A percentile compares a stretch with the other conserved stretches of the same genome.
These are phyloP conservation scores for Eudasyphora cyanicolor DNA, from an alignment of 2,888 invertebrate genomes.

Conservation along the genomic window DNA sequence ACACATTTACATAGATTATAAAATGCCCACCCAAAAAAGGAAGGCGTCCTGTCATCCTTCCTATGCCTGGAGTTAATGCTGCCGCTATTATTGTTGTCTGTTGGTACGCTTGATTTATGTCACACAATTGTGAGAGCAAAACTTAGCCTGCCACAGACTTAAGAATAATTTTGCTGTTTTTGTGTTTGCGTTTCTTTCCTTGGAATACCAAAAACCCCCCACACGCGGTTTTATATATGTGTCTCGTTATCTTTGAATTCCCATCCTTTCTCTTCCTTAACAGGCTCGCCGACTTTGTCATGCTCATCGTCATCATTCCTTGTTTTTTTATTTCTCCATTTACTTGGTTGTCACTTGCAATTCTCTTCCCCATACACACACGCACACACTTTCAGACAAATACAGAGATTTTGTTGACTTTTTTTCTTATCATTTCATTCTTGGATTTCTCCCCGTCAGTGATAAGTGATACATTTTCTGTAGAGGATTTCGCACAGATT, in stretches of 20 bases:
- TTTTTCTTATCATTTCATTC: neutral
- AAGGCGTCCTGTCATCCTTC: neutral
- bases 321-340: too few species aligned
- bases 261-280: neutral
- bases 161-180: slow-evolving; percentile 5
- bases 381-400: neutral
- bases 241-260: neutral
- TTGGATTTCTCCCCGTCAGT: neutral
- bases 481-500: neutral
- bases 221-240: neutral
- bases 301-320: neutral
- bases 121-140: neutral
- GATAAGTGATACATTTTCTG: neutral
- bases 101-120: slow-evolving; percentile 39
- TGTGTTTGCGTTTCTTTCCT: too few species aligned
- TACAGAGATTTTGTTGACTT: neutral
- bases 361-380: too few species aligned
- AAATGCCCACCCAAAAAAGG: neutral
- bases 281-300: neutral
- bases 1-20: slow-evolving; percentile 10
- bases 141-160: slow-evolving; percentile 16
- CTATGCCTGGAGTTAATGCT: too few species aligned
- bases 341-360: too few species aligned
- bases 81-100: too few species aligned
- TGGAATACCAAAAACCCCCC: neutral